Percentiles rank a stretch among this genome's conserved stretches.
phyloP scores from a whole-genome alignment of 2,113 vertebrate species.

The Glaucomys volans region DNA sequence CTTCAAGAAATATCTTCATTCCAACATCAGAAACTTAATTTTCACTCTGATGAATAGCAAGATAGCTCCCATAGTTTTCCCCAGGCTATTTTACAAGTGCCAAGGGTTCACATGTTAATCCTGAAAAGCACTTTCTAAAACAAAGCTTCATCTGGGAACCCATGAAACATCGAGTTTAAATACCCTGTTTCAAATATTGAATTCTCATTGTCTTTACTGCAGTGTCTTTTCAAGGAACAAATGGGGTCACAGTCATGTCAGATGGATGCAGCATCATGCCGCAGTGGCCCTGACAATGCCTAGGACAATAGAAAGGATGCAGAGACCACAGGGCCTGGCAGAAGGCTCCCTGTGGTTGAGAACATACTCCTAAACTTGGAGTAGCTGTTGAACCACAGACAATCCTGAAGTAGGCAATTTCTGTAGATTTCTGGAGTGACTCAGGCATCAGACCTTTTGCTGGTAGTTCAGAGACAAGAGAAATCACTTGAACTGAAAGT shows the following conservation, averaged over 20 bases:
- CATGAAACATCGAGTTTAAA: not conserved
- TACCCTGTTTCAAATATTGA: not conserved
- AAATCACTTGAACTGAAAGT: not conserved
- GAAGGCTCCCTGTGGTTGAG: not conserved
- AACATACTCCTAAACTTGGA: not conserved
- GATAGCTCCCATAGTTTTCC: not conserved
- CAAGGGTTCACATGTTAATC: not conserved
- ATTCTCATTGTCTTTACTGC: not conserved
- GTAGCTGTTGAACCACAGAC: not conserved
- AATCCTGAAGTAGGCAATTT: not conserved
- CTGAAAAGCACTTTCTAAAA: conserved; percentile 20
- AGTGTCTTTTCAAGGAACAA: not conserved
- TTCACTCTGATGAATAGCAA: conserved; percentile 18
- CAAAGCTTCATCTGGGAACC: conserved; percentile 19
- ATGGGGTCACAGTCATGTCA: not conserved
- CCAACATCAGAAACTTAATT: conserved; percentile 51
- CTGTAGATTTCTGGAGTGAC: not conserved
- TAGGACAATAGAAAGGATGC: not conserved
- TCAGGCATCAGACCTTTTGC: not conserved
- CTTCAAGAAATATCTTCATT: conserved; percentile 34
- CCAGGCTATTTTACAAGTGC: not conserved
- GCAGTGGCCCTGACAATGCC: not conserved
- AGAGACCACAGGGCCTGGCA: not conserved
- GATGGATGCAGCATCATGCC: not conserved
- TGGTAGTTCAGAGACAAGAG: not conserved